Evolutionary conservation across 2,888 invertebrate genomes (phyloP), one percentile per base, ranked within the genome.

Genomic region (Sinopyrophorus schimmeli): DNA sequence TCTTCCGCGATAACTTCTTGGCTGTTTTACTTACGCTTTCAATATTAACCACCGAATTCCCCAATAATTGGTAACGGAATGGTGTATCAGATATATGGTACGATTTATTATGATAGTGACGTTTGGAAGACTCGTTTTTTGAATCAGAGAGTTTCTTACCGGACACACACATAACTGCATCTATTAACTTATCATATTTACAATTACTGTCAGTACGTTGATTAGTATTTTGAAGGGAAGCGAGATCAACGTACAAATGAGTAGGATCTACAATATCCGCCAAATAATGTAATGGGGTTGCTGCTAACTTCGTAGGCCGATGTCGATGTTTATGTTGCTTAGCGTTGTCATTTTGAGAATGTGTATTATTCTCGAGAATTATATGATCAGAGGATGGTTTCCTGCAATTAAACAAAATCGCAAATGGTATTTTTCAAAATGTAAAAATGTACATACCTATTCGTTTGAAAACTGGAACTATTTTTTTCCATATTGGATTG

Each of bases 401-500:
- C 59, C 63, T 61, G 53, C 34, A 51, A 51, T 7, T 12, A 39
- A 31, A 28, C 1, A 20, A 30, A 27, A 12, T n/a, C 10, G n/a
- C 5, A 30, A 17, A 26, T n/a, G n/a, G n/a, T n/a, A n/a, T n/a
- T n/a, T 28, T 28, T 10, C 11, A 28, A 20, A 46, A 31, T 16
- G 12, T n/a, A 26, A 39, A 24, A 32, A 16, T 37, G 12, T 54
- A 69, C 75, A 71, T 74, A 88, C 88, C 87, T 85, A 70, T 84
- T 81, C 71, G 86, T 80, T 80, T 88, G 87, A 82, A 88, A 87
- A 83, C 85, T 86, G 80, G 88, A 76, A 73, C 88, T 88, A 76
- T 89, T 90, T 75, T 89, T 90, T 73, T 91, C 91, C 90, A 92
- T 91, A 74, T 91, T 92, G 59, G 89, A 89, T 74, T 91, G 87